phyloP scores from a whole-genome alignment of 2,888 invertebrate genomes.

The Cataglyphis livida region DNA sequence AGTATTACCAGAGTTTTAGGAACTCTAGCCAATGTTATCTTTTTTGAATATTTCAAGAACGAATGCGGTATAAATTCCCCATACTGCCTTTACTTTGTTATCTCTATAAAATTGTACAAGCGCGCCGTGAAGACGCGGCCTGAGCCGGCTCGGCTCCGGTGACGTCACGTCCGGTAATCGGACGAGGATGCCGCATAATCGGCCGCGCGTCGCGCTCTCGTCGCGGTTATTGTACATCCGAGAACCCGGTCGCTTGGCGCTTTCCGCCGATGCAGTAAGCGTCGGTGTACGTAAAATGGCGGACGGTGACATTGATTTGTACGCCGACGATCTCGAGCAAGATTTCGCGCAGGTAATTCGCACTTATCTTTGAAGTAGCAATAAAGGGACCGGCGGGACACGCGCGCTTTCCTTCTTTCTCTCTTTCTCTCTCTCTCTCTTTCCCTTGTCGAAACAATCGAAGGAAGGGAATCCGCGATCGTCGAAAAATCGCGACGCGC shows the following conservation, averaged over 20 bases:
- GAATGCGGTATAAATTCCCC: no score
- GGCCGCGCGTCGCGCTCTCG: not conserved
- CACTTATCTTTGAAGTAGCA: slow-evolving; percentile 70
- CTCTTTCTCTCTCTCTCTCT: not conserved
- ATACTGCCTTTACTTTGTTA: no score
- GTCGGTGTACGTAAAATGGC: slow-evolving; percentile 90
- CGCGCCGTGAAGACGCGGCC: not conserved
- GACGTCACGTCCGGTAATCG: not conserved
- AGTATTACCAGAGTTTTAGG: no score
- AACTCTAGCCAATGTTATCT: no score
- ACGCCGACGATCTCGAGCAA: slow-evolving; percentile 98
- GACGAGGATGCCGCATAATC: not conserved
- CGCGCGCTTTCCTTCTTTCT: slow-evolving; percentile 11
- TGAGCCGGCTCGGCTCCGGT: not conserved
- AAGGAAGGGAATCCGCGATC: slow-evolving; percentile 51
- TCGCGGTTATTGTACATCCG: not conserved
- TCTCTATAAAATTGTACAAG: no score
- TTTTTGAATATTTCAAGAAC: no score
- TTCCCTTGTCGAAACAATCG: not conserved
- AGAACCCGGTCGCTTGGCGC: slow-evolving; percentile 66
- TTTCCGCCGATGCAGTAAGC: slow-evolving; percentile 76
- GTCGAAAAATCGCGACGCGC: not conserved
- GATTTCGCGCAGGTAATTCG: slow-evolving; percentile 93
- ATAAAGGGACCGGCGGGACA: slow-evolving; percentile 40
- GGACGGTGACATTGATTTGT: slow-evolving; percentile 98